Conservation (phyloP, 2,888 invertebrate species). For the Toxonevra muliebris region DNA sequence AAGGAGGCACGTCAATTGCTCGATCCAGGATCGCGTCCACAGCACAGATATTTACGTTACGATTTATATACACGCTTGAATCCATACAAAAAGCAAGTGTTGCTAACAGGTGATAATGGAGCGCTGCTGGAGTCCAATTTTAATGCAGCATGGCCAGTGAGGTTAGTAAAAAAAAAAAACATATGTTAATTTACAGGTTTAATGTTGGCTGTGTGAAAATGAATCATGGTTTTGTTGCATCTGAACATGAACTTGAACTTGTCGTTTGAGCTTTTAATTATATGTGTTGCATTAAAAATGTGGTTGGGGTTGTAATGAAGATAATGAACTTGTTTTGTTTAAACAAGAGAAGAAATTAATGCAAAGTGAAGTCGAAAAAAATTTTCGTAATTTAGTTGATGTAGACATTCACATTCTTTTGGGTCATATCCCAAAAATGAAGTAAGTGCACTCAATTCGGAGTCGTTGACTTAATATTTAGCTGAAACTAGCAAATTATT, state of each 20-base stretch:
- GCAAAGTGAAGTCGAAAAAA: too few species aligned
- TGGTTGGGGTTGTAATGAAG: background rate
- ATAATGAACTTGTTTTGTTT: background rate
- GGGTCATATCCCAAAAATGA: too few species aligned
- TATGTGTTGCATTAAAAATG: background rate
- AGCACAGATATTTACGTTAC: constrained; percentile 39
- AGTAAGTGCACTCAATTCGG: background rate
- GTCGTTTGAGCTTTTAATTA: constrained; percentile 7
- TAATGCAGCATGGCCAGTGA: constrained; percentile 46
- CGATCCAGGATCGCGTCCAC: constrained; percentile 34
- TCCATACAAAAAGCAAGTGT: constrained; percentile 40
- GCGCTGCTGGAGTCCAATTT: constrained; percentile 42
- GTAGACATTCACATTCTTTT: too few species aligned
- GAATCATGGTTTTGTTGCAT: constrained; percentile 4
- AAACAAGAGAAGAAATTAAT: too few species aligned
- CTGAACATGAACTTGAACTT: constrained; percentile 33
- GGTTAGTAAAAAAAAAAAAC: constrained; percentile 38
- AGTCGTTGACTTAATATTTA: background rate
- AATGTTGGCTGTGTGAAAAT: background rate
- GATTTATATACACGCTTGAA: constrained; percentile 48
- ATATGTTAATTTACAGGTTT: background rate
- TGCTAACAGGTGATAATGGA: constrained; percentile 37
- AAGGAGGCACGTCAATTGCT: constrained; percentile 47
- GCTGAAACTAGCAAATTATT: too few species aligned
- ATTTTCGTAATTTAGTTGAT: too few species aligned